Evolutionary conservation across 2,113 vertebrate species (phyloP).

Genomic region (Epinephelus fuscoguttatus): DNA sequence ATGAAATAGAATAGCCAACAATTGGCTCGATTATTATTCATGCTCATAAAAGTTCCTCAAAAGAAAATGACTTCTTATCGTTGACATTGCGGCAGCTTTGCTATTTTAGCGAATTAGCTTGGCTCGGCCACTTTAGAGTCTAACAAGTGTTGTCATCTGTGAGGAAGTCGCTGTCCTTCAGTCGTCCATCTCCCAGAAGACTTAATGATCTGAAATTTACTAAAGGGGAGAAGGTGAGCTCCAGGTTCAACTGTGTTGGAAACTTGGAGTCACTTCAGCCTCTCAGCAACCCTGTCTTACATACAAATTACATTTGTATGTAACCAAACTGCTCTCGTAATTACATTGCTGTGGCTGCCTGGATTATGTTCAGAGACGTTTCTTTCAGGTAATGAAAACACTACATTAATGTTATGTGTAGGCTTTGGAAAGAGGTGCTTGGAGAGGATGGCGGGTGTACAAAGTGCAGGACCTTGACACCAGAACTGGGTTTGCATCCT

Average conservation of each 20-base stretch:
- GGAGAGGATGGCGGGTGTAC: too few relatives aligned
- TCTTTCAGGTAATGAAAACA: too few relatives aligned
- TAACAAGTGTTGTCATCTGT: conserved; percentile 63
- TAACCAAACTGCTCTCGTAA: too few relatives aligned
- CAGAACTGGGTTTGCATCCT: too few relatives aligned
- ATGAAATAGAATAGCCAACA: conserved; percentile 76
- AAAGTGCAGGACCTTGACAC: too few relatives aligned
- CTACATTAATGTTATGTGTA: too few relatives aligned
- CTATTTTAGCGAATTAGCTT: conserved; percentile 70
- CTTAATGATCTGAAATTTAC: conserved; percentile 50
- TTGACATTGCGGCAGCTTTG: conserved; percentile 46
- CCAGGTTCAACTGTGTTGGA: background rate
- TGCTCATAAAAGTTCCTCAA: conserved; percentile 80
- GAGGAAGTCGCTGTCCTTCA: conserved; percentile 44
- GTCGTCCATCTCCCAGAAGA: conserved; percentile 28
- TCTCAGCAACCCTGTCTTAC: background rate
- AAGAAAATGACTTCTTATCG: conserved; percentile 79
- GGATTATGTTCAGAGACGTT: too few relatives aligned
- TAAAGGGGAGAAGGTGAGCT: conserved; percentile 54
- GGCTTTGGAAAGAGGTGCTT: too few relatives aligned
- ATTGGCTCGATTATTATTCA: conserved; percentile 77
- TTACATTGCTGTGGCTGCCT: too few relatives aligned
- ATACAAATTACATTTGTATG: too few relatives aligned
- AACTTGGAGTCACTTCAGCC: background rate
- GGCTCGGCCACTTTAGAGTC: conserved; percentile 41